These are phyloP conservation scores for Drosophila algonquin DNA, from an alignment of 2,888 invertebrate genomes.

Conservation along the genomic window DNA sequence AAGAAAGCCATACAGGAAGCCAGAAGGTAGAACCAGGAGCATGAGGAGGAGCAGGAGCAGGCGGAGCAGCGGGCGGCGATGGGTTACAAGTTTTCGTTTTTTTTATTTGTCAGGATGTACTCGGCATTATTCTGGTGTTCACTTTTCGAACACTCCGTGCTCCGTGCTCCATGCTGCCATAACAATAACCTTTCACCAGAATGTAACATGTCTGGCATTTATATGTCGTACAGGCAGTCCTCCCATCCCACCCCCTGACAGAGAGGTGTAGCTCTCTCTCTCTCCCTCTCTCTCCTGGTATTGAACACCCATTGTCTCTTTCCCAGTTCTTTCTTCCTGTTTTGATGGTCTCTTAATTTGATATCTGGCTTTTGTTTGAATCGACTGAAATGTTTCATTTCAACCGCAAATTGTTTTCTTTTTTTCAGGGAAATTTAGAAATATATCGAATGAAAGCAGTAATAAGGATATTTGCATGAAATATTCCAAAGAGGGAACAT, in stretches of 20 bases:
- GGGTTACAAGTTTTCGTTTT: constrained; percentile 33
- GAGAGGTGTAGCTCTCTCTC: constrained; percentile 6
- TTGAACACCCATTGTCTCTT: constrained; percentile 9
- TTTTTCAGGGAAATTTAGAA: constrained; percentile 10
- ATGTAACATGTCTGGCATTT: constrained; percentile 78
- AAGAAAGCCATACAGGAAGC: constrained; percentile 6
- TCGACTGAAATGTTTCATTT: constrained; percentile 9
- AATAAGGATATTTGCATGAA: neutral
- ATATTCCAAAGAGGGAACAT: too few relatives aligned
- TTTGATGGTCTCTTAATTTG: constrained; percentile 32
- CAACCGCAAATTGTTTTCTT: constrained; percentile 22
- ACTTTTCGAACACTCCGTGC: constrained; percentile 39
- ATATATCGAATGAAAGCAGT: neutral
- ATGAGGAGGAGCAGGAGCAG: constrained; percentile 1
- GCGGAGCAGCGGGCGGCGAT: neutral
- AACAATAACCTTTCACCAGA: constrained; percentile 75
- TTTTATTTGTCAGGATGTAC: constrained; percentile 53
- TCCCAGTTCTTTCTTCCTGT: neutral
- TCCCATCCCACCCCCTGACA: neutral
- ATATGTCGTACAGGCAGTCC: constrained; percentile 52
- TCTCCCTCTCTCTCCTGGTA: constrained; percentile 4
- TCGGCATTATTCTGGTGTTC: constrained; percentile 54
- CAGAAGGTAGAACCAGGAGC: neutral
- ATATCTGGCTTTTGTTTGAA: constrained; percentile 27
- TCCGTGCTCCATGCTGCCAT: constrained; percentile 45